Conservation (phyloP, 2,113 vertebrate genomes). For the Pomatorhinus ruficollis region DNA sequence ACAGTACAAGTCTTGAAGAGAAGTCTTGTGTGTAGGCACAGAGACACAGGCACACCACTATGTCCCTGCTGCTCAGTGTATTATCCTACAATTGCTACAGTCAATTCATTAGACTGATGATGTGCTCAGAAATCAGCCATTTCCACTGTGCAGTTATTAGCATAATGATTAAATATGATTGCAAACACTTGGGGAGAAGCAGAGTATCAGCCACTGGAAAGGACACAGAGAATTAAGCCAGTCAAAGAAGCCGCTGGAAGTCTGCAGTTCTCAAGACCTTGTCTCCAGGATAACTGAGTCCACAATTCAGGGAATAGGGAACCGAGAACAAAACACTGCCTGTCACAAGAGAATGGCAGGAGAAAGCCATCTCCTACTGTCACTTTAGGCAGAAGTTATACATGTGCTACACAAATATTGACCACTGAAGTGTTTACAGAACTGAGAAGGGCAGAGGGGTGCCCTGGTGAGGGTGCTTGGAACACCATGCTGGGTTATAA, state of each 20-base stretch:
- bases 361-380: background rate
- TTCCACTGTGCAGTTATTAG: background rate
- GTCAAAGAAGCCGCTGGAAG: background rate
- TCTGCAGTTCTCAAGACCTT: background rate
- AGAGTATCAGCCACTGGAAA: background rate
- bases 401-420: background rate
- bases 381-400: background rate
- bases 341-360: background rate
- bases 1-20: background rate
- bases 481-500: background rate
- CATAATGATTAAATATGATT: background rate
- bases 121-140: background rate
- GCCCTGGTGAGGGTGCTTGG: background rate
- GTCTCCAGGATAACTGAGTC: background rate
- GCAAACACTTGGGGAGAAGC: background rate
- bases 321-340: background rate
- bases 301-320: background rate
- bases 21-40: background rate
- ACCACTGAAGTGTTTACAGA: background rate
- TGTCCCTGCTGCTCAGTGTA: background rate
- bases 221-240: background rate
- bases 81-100: background rate
- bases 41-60: background rate
- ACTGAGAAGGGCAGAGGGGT: background rate
- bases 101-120: background rate